A percentile compares a stretch with the other conserved stretches of the same genome.
Conservation (phyloP, 2,888 invertebrate genomes). For the Zaprionus obscuricornis region DNA sequence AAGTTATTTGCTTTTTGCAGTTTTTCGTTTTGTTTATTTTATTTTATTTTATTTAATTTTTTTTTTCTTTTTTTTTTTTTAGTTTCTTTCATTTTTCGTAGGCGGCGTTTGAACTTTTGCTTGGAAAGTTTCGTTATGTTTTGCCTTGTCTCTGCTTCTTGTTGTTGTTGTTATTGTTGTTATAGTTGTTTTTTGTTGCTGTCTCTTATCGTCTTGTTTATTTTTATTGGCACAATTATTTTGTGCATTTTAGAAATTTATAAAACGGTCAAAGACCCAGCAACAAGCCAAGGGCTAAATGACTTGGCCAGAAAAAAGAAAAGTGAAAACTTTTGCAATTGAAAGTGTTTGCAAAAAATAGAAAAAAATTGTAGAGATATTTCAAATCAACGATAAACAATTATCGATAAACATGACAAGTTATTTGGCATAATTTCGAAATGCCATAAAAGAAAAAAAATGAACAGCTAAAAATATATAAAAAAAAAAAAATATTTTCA, state of each 20-base stretch:
- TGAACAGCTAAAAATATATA: no score
- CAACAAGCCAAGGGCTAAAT: slow-evolving; percentile 45
- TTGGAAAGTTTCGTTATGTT: slow-evolving; percentile 73
- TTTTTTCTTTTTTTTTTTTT: slow-evolving; percentile 19
- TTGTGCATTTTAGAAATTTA: slow-evolving; percentile 77
- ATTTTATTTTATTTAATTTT: slow-evolving; percentile 17
- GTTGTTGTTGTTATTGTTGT: slow-evolving; percentile 3
- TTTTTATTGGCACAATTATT: slow-evolving; percentile 78
- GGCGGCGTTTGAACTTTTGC: slow-evolving; percentile 73
- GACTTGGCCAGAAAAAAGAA: slow-evolving; percentile 14
- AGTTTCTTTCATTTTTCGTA: slow-evolving; percentile 55
- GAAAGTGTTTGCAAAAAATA: no score
- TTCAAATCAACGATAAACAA: no score
- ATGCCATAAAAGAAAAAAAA: no score
- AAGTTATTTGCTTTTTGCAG: slow-evolving; percentile 68
- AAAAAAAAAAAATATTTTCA: no score
- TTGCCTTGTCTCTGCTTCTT: slow-evolving; percentile 27
- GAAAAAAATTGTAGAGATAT: no score
- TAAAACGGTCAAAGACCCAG: slow-evolving; percentile 63
- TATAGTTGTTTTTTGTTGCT: slow-evolving; percentile 10
- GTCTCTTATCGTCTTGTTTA: slow-evolving; percentile 64
- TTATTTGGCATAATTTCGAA: no score
- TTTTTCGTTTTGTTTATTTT: slow-evolving; percentile 55
- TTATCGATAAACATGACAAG: no score
- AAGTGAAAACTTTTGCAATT: slow-evolving; percentile 48